Conservation (phyloP, 1,140 invertebrate species). For the Eumaeus atala region DNA sequence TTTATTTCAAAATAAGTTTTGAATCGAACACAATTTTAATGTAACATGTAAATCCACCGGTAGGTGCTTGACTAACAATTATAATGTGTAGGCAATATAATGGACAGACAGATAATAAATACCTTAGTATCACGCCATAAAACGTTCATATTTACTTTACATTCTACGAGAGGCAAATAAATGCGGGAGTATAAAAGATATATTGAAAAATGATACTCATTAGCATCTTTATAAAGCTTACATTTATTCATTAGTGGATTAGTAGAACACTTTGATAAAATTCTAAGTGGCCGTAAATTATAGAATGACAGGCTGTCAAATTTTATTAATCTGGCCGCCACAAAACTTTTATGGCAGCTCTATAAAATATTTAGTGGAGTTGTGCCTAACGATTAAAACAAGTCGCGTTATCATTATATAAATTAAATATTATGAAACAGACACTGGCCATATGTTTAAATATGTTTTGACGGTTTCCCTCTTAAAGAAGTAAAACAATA, state of each 20-base stretch:
- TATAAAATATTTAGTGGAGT: conserved; percentile 54
- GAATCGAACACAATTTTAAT: no score
- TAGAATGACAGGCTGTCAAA: conserved; percentile 58
- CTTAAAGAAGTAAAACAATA: conserved; percentile 57
- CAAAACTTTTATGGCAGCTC: conserved; percentile 5
- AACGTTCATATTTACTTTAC: conserved; percentile 34
- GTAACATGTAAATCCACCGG: conserved; percentile 2
- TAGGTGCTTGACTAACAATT: conserved; percentile 14
- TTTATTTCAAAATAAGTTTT: no score
- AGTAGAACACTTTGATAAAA: conserved; percentile 43
- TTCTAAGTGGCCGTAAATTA: conserved; percentile 49
- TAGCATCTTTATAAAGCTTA: conserved; percentile 28
- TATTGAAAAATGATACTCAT: conserved; percentile 20
- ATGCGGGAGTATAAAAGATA: conserved; percentile 12
- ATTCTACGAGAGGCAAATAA: conserved; percentile 24
- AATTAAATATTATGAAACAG: conserved; percentile 44
- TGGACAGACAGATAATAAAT: background rate
- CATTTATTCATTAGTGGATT: conserved; percentile 22
- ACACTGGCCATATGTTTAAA: conserved; percentile 13
- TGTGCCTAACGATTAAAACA: conserved; percentile 59
- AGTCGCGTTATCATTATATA: conserved; percentile 44
- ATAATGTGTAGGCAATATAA: conserved; percentile 21
- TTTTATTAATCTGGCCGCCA: conserved; percentile 49
- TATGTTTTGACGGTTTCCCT: no score
- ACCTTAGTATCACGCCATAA: conserved; percentile 21